phyloP scores from a whole-genome alignment of 1,140 invertebrate species.

The Pogonomyrmex barbatus region DNA sequence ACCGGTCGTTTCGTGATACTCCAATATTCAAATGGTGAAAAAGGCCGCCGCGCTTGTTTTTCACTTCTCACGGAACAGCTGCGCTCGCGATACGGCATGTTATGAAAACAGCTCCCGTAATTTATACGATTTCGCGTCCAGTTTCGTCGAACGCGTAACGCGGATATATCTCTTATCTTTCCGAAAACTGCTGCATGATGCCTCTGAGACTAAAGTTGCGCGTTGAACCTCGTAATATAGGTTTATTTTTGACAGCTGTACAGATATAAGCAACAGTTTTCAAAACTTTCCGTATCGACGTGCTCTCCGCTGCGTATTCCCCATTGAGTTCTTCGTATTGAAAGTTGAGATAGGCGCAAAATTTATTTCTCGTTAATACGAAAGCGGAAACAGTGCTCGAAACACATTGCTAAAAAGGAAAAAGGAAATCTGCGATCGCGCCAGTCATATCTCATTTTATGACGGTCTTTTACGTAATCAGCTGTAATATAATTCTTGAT shows the following conservation, averaged over 20 bases:
- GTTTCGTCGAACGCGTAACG: slow-evolving; percentile 29
- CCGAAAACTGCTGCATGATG: background rate
- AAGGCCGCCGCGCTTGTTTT: background rate
- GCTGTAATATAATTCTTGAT: slow-evolving; percentile 5
- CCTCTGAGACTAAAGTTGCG: slow-evolving; percentile 45
- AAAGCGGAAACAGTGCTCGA: background rate
- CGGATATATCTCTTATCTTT: slow-evolving; percentile 40
- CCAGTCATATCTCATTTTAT: background rate
- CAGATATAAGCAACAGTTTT: slow-evolving; percentile 26
- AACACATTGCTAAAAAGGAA: background rate
- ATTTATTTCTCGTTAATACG: slow-evolving; percentile 41
- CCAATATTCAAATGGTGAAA: slow-evolving; percentile 50
- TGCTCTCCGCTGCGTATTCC: slow-evolving; percentile 23
- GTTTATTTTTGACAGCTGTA: slow-evolving; percentile 44
- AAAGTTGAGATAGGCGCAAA: background rate
- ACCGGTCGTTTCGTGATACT: slow-evolving; percentile 13
- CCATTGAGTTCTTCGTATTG: slow-evolving; percentile 11
- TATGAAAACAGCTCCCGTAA: slow-evolving; percentile 28
- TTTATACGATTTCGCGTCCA: slow-evolving; percentile 48
- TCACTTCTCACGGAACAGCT: slow-evolving; percentile 33
- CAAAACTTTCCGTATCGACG: background rate
- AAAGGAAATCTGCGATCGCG: background rate
- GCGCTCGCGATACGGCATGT: slow-evolving; percentile 1
- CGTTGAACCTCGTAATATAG: slow-evolving; percentile 20
- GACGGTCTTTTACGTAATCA: background rate